phyloP scores from a whole-genome alignment of 2,888 invertebrate genomes.

The Tenthredo distinguenda region DNA sequence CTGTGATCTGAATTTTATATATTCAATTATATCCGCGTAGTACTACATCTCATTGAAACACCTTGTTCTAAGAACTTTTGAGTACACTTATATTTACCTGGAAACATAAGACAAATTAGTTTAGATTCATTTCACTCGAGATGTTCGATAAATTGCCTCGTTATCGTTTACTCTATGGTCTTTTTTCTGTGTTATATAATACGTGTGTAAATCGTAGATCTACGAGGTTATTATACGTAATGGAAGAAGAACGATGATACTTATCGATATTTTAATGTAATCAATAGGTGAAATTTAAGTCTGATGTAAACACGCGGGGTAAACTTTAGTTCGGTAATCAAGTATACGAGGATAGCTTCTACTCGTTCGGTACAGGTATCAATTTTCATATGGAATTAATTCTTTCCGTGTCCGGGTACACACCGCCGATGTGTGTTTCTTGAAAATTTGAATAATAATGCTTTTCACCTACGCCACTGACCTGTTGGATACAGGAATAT shows the following conservation, averaged over 20 bases:
- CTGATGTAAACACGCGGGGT: conserved; percentile 15
- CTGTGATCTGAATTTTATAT: conserved; percentile 35
- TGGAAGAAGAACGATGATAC: too few relatives aligned
- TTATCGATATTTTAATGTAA: not conserved
- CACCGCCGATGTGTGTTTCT: not conserved
- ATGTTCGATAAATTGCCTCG: too few relatives aligned
- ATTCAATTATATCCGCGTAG: not conserved
- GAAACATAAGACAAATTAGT: too few relatives aligned
- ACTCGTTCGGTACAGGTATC: not conserved
- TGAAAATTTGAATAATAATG: conserved; percentile 33
- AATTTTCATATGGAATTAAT: conserved; percentile 22
- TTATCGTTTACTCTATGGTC: too few relatives aligned
- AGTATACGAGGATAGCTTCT: not conserved
- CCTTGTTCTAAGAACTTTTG: too few relatives aligned
- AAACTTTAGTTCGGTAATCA: conserved; percentile 10
- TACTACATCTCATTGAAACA: too few relatives aligned
- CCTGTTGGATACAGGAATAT: not conserved
- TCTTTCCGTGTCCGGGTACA: not conserved
- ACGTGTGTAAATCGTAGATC: too few relatives aligned
- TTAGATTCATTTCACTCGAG: too few relatives aligned
- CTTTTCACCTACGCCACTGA: conserved; percentile 37
- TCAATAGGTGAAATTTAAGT: conserved; percentile 9
- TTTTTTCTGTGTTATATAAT: too few relatives aligned
- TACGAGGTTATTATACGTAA: too few relatives aligned
- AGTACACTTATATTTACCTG: too few relatives aligned